Evolutionary conservation across 2,888 invertebrate species (phyloP).

Genomic region (Sarcophaga subvicina): DNA sequence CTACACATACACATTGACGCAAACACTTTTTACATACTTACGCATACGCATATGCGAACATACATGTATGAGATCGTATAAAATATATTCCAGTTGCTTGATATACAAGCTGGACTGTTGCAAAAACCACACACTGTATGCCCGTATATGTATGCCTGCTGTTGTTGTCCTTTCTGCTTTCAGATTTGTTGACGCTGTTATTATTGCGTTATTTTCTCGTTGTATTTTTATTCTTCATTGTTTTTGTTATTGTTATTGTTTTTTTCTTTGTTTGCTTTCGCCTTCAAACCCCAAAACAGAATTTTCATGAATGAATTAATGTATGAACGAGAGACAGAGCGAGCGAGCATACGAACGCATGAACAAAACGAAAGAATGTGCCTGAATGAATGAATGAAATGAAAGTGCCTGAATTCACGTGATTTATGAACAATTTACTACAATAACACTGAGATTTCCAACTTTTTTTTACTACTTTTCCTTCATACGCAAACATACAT

Average conservation of each 20-base stretch:
- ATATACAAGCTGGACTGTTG: slow-evolving; percentile 19
- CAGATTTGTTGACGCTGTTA: slow-evolving; percentile 31
- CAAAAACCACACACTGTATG: slow-evolving; percentile 52
- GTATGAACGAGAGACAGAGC: slow-evolving; percentile 6
- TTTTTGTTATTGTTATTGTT: not conserved
- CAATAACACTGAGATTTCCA: slow-evolving; percentile 63
- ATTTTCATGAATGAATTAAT: slow-evolving; percentile 67
- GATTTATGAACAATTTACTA: slow-evolving; percentile 68
- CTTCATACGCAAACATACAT: not conserved
- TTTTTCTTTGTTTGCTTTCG: slow-evolving; percentile 9
- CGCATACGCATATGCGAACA: not conserved
- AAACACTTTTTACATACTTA: not conserved
- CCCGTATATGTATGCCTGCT: slow-evolving; percentile 33
- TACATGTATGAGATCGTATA: slow-evolving; percentile 7
- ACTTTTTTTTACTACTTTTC: not conserved
- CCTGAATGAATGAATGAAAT: slow-evolving; percentile 57
- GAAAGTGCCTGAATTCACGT: slow-evolving; percentile 64
- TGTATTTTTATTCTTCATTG: slow-evolving; percentile 14
- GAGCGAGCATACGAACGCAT: slow-evolving; percentile 24
- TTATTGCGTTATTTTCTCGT: not conserved
- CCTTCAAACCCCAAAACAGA: slow-evolving; percentile 55
- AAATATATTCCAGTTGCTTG: slow-evolving; percentile 52
- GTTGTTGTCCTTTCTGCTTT: slow-evolving; percentile 50
- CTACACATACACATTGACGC: not conserved
- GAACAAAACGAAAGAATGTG: not conserved